Percentiles rank a stretch among this genome's conserved stretches.
These are phyloP conservation scores for Diglossa brunneiventris DNA, from an alignment of 2,113 vertebrate species.

Conservation along the genomic window DNA sequence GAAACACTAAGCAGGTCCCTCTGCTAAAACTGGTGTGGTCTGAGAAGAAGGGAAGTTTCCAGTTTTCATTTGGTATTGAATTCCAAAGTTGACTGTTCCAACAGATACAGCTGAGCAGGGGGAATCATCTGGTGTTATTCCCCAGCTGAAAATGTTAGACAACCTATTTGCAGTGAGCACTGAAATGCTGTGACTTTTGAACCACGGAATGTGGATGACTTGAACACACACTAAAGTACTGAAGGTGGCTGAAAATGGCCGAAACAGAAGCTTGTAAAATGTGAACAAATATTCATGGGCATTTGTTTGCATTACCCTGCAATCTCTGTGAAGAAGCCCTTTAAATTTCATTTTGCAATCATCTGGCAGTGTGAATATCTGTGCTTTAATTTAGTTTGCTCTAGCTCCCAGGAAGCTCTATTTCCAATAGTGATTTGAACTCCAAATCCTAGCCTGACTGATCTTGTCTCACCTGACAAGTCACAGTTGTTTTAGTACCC, in stretches of 20 bases:
- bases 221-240: not conserved
- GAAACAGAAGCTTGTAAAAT: constrained; percentile 38
- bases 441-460: constrained; percentile 28
- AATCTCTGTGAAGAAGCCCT: constrained; percentile 13
- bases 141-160: not conserved
- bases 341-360: constrained; percentile 55
- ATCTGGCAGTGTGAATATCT: constrained; percentile 19
- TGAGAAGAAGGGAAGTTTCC: not conserved
- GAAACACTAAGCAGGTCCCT: not conserved
- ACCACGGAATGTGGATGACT: constrained; percentile 6
- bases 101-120: not conserved
- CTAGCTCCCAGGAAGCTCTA: constrained; percentile 32
- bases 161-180: not conserved
- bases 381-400: constrained; percentile 53
- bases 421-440: constrained; percentile 42
- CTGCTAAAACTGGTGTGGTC: not conserved
- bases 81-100: not conserved
- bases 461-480: constrained; percentile 50
- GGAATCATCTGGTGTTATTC: not conserved
- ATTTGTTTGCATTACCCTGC: constrained; percentile 32
- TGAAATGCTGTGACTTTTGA: constrained; percentile 7
- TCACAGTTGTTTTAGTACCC: constrained; percentile 16
- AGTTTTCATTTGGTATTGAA: not conserved
- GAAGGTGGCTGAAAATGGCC: constrained; percentile 2
- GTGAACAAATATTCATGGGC: constrained; percentile 52